A percentile compares a stretch with the other conserved stretches of the same genome.
These are phyloP conservation scores for Euglossa dilemma DNA, from an alignment of 1,140 invertebrate species.

Conservation along the genomic window DNA sequence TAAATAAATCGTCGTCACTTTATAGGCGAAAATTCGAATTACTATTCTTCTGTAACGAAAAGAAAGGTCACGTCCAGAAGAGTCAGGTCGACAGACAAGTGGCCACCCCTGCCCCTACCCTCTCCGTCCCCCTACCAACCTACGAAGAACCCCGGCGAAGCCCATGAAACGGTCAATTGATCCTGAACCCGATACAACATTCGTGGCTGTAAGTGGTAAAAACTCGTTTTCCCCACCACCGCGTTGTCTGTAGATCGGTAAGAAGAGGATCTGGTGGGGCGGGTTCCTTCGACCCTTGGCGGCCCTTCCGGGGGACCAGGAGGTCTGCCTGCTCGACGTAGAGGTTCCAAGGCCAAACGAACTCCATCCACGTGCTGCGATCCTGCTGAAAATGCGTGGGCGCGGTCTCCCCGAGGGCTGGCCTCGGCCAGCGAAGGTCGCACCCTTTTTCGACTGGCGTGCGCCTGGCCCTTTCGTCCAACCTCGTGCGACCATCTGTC, in stretches of 20 bases:
- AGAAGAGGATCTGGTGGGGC: neutral
- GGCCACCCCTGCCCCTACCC: no score
- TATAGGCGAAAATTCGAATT: no score
- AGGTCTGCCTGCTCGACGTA: conserved; percentile 13
- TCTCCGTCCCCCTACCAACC: no score
- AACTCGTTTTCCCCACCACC: conserved; percentile 50
- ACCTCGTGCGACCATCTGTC: conserved; percentile 53
- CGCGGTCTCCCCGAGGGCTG: conserved; percentile 83
- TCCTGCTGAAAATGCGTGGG: conserved; percentile 83
- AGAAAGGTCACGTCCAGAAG: no score
- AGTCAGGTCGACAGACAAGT: no score
- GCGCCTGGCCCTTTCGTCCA: conserved; percentile 66
- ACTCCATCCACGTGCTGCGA: conserved; percentile 78
- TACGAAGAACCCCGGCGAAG: no score
- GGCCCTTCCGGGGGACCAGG: conserved; percentile 38
- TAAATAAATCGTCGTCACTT: no score
- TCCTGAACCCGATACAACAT: no score
- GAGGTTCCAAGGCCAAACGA: conserved; percentile 67
- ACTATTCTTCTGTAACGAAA: no score
- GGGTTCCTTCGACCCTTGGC: conserved; percentile 37
- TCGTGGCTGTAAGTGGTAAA: conserved; percentile 30
- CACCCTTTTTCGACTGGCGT: conserved; percentile 77
- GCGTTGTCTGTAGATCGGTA: rapidly evolving
- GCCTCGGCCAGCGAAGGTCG: conserved; percentile 77
- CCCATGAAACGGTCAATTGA: neutral